Percentiles rank a stretch among this genome's conserved stretches.
These are phyloP conservation scores for Porites lutea DNA, from an alignment of 64 coral and sea anemone genomes.

Conservation along the genomic window DNA sequence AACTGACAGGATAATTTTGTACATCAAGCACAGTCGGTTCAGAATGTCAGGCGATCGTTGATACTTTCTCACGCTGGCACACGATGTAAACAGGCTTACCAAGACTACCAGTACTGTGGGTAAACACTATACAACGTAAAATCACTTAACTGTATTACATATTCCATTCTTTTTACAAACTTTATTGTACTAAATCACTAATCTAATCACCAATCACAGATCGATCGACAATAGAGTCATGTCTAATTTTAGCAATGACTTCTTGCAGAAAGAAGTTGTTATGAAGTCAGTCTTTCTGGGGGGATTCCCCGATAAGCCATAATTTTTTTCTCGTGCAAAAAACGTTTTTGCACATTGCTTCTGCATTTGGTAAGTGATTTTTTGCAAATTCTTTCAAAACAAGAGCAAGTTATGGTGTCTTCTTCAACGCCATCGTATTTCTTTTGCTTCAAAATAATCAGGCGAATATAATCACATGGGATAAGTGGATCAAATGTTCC, in stretches of 20 bases:
- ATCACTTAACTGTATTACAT: not conserved
- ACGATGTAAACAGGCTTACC: too few species aligned
- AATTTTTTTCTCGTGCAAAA: not conserved
- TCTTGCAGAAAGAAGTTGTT: not conserved
- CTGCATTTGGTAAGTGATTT: not conserved
- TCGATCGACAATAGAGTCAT: not conserved
- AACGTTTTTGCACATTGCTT: not conserved
- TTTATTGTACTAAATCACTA: not conserved
- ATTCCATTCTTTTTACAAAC: not conserved
- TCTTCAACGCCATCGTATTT: not conserved
- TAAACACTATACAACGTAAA: not conserved
- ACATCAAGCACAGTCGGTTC: too few species aligned
- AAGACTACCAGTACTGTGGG: not conserved
- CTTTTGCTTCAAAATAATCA: not conserved
- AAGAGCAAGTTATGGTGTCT: not conserved
- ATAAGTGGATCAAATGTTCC: not conserved
- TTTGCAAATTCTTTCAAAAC: not conserved
- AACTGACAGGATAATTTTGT: too few species aligned
- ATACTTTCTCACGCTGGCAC: too few species aligned
- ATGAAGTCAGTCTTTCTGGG: conserved; percentile 5
- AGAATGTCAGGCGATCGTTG: too few species aligned
- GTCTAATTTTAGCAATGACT: conserved; percentile 54
- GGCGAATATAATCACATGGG: not conserved
- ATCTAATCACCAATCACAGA: not conserved
- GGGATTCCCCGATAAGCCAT: conserved; percentile 21